A percentile compares a stretch with the other conserved stretches of the same genome.
These are phyloP conservation scores for Dromius quadrimaculatus DNA, from an alignment of 2,888 invertebrate genomes.

Conservation along the genomic window DNA sequence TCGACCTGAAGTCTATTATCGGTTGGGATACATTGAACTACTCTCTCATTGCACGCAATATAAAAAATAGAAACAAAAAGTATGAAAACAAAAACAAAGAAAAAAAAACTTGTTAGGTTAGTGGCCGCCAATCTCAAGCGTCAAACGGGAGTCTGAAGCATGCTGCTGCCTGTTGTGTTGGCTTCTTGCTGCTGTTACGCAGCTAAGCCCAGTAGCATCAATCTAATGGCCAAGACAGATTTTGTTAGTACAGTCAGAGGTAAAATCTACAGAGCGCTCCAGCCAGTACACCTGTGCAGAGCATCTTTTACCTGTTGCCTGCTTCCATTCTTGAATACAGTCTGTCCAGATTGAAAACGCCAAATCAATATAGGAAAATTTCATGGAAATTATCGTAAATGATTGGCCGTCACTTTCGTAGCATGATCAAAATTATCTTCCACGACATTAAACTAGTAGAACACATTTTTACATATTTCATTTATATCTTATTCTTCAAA, in stretches of 20 bases:
- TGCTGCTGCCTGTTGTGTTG: slow-evolving; percentile 19
- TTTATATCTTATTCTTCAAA: too few species aligned
- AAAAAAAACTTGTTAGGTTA: slow-evolving; percentile 48
- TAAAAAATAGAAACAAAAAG: slow-evolving; percentile 49
- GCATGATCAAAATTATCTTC: too few species aligned
- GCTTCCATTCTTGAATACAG: too few species aligned
- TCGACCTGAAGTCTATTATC: slow-evolving; percentile 45
- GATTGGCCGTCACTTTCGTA: too few species aligned
- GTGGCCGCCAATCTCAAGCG: slow-evolving; percentile 33
- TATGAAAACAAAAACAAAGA: slow-evolving; percentile 32
- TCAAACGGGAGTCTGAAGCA: slow-evolving; percentile 1
- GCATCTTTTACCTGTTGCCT: background rate
- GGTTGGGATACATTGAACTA: slow-evolving; percentile 44
- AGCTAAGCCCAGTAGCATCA: slow-evolving; percentile 62
- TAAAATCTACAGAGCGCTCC: background rate
- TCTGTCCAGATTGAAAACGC: too few species aligned
- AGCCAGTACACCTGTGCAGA: slow-evolving; percentile 25
- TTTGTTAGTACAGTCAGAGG: slow-evolving; percentile 60
- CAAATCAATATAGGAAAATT: too few species aligned
- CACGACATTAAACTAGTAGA: too few species aligned
- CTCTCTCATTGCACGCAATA: slow-evolving; percentile 47
- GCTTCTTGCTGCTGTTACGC: slow-evolving; percentile 38
- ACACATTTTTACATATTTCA: too few species aligned
- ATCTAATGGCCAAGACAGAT: slow-evolving; percentile 62
- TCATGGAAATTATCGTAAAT: too few species aligned